These are phyloP conservation scores for Chaunax sp. DNA, from an alignment of 2,797 vertebrate genomes.

Conservation along the genomic window DNA sequence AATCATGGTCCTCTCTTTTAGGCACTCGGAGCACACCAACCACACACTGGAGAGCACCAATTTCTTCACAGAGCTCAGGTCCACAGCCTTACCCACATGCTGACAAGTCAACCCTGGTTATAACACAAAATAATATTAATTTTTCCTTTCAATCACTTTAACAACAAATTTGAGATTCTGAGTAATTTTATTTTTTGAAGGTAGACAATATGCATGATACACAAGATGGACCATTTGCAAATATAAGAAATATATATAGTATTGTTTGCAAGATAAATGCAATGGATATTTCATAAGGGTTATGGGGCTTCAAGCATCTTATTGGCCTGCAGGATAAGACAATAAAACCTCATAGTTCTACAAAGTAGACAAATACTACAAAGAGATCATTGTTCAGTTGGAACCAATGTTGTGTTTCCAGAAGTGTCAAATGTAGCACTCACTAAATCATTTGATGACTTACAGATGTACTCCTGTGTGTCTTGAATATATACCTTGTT, in stretches of 20 bases:
- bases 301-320: not conserved
- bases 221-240: not conserved
- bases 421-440: not conserved
- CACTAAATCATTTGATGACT: not conserved
- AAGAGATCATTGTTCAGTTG: not conserved
- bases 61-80: conserved; percentile 93
- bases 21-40: conserved; percentile 92
- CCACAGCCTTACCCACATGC: conserved; percentile 92
- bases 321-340: not conserved
- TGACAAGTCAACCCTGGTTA: conserved; percentile 90
- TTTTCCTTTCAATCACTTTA: not conserved
- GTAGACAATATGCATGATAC: not conserved
- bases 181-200: not conserved
- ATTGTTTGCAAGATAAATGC: not conserved
- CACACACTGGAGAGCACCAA: conserved; percentile 88
- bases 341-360: not conserved
- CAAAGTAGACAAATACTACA: not conserved
- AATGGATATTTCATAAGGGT: not conserved
- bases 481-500: too few species aligned
- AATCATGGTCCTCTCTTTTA: conserved; percentile 89
- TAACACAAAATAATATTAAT: conserved; percentile 11
- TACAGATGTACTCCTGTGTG: too few species aligned
- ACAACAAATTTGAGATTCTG: not conserved
- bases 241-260: not conserved
- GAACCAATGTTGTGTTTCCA: not conserved